These are phyloP conservation scores for Dendronephthya gigantea DNA, from an alignment of 64 coral and sea anemone species.

Conservation along the genomic window DNA sequence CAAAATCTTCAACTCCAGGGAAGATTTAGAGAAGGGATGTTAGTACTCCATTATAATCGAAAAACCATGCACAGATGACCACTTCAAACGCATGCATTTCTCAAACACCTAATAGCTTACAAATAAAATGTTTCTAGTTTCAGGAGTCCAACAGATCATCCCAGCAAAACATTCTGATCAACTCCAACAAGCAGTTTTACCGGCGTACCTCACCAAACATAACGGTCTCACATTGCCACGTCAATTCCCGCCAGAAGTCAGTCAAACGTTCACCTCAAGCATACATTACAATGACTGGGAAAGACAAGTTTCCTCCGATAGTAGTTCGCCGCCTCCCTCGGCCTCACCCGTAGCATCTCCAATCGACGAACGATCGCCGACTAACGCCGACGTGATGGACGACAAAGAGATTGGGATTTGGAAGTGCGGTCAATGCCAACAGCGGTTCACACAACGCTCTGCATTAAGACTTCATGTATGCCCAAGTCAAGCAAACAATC, in stretches of 20 bases:
- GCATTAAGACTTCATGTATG: slow-evolving; percentile 5
- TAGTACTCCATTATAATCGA: too few species aligned
- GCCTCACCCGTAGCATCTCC: background rate
- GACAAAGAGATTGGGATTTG: background rate
- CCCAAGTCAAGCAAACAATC: background rate
- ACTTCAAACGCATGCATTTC: too few species aligned
- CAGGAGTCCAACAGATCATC: background rate
- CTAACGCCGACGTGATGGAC: background rate
- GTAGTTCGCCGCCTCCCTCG: background rate
- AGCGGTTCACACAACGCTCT: slow-evolving; percentile 6
- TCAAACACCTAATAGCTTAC: too few species aligned
- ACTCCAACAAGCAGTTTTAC: background rate
- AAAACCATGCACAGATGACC: too few species aligned
- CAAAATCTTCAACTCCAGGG: too few species aligned
- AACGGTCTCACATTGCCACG: background rate
- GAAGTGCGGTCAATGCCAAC: slow-evolving; percentile 10
- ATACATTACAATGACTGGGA: background rate
- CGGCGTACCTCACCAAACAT: background rate
- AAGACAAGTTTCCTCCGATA: background rate
- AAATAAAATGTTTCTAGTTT: background rate
- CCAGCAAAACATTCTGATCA: background rate
- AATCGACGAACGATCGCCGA: background rate
- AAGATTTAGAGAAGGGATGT: too few species aligned
- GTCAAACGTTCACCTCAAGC: background rate
- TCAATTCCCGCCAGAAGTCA: background rate